Percentiles rank a stretch among this genome's conserved stretches.
These are phyloP conservation scores for Sebastes oblongus DNA, from an alignment of 2,797 vertebrate genomes.

Conservation along the genomic window DNA sequence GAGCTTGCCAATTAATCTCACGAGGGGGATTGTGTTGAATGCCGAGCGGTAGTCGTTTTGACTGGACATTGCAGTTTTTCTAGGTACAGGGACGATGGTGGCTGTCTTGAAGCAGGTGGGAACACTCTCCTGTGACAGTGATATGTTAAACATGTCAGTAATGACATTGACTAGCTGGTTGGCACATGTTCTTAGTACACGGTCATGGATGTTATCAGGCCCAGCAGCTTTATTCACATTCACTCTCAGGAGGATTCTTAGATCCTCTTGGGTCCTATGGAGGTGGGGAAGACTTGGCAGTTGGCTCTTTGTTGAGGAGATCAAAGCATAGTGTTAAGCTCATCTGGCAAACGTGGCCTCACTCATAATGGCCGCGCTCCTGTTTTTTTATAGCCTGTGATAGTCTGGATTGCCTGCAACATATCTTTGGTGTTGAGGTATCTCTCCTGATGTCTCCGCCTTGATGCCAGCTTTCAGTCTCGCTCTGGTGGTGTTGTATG, in stretches of 20 bases:
- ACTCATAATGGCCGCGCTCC: neutral
- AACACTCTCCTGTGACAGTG: too few species aligned
- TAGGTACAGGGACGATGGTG: too few species aligned
- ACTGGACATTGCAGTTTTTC: too few species aligned
- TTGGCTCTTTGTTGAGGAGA: neutral
- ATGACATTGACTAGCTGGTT: too few species aligned
- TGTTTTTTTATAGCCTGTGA: neutral
- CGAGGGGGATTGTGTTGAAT: too few species aligned
- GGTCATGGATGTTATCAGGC: too few species aligned
- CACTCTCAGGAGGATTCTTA: neutral
- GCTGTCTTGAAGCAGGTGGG: too few species aligned
- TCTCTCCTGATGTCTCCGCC: neutral
- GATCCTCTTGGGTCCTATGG: neutral
- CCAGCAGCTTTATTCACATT: neutral
- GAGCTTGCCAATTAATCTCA: too few species aligned
- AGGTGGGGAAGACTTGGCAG: neutral
- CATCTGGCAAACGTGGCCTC: neutral
- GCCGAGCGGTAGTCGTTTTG: too few species aligned
- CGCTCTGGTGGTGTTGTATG: neutral
- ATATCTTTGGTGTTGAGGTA: neutral
- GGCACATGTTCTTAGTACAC: too few species aligned
- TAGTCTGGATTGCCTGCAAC: neutral
- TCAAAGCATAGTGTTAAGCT: neutral
- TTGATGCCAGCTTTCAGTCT: neutral
- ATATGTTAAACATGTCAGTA: too few species aligned